Conservation (phyloP, 1,140 invertebrate species). For the Bombus consobrinus region DNA sequence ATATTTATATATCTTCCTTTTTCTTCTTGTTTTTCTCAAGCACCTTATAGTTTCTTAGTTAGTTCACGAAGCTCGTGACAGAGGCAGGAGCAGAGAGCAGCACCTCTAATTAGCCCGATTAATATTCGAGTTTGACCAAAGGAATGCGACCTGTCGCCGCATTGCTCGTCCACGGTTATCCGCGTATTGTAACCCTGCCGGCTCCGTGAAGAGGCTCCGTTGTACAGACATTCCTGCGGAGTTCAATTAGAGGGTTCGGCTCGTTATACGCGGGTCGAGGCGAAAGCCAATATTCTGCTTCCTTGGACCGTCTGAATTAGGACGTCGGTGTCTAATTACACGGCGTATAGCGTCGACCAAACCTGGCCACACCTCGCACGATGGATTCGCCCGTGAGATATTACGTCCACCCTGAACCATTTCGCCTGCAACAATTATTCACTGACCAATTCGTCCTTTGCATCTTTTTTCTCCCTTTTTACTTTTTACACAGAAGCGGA, state of each 20-base stretch:
- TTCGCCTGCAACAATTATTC: background rate
- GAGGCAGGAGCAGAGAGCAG: too few species aligned
- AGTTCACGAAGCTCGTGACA: too few species aligned
- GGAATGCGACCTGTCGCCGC: conserved; percentile 11
- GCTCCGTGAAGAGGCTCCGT: background rate
- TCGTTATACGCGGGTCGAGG: conserved; percentile 16
- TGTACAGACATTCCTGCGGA: conserved; percentile 18
- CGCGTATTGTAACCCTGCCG: conserved; percentile 13
- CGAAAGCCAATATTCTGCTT: conserved; percentile 17
- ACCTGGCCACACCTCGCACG: background rate
- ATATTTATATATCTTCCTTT: too few species aligned
- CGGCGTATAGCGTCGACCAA: background rate
- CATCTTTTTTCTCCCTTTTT: background rate
- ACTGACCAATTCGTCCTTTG: background rate
- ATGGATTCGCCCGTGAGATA: background rate
- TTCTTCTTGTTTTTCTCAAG: too few species aligned
- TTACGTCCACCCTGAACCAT: background rate
- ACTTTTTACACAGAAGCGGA: background rate
- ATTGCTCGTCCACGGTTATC: conserved; percentile 19
- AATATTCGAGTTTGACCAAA: conserved; percentile 18
- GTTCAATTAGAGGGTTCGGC: conserved; percentile 28
- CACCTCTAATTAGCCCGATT: conserved; percentile 3
- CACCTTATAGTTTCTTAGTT: too few species aligned
- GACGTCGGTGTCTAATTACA: conserved; percentile 28
- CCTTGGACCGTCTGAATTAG: conserved; percentile 24